Conservation (phyloP, 1,140 invertebrate species). For the Cotesia chilonis region DNA sequence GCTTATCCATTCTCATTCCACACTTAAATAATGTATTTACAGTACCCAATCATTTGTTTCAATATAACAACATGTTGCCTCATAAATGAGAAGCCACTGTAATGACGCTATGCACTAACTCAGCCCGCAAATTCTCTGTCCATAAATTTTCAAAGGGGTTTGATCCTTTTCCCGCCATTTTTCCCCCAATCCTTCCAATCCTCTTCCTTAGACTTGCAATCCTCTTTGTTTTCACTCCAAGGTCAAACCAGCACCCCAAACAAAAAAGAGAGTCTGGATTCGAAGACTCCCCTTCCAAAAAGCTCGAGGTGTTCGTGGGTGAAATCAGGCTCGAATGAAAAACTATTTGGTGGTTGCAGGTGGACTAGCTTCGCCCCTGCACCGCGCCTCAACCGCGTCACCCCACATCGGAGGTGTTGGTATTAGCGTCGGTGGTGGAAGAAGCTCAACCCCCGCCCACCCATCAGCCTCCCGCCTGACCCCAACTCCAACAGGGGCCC, state of each 20-base stretch:
- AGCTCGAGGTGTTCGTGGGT: slow-evolving; percentile 40
- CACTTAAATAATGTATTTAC: no score
- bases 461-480: slow-evolving; percentile 60
- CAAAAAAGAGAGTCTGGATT: slow-evolving; percentile 57
- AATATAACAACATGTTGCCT: no score
- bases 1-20: no score
- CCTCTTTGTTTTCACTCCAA: no score
- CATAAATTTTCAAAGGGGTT: background rate
- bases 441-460: slow-evolving; percentile 57
- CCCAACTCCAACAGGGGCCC: slow-evolving; percentile 63
- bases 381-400: slow-evolving; percentile 64
- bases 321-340: background rate
- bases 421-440: slow-evolving; percentile 37
- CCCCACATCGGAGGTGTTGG: slow-evolving; percentile 57
- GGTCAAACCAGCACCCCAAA: background rate
- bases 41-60: no score
- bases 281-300: slow-evolving; percentile 16
- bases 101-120: slow-evolving; percentile 41
- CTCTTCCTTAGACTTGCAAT: no score
- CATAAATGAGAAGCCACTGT: no score
- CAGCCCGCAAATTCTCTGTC: slow-evolving; percentile 37
- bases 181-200: no score
- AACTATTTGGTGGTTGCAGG: slow-evolving; percentile 64
- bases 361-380: slow-evolving; percentile 66
- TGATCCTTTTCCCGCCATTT: no score